A percentile compares a stretch with the other conserved stretches of the same genome.
Evolutionary conservation across 2,888 invertebrate genomes (phyloP).

Genomic region (Lochmaea crataegi): DNA sequence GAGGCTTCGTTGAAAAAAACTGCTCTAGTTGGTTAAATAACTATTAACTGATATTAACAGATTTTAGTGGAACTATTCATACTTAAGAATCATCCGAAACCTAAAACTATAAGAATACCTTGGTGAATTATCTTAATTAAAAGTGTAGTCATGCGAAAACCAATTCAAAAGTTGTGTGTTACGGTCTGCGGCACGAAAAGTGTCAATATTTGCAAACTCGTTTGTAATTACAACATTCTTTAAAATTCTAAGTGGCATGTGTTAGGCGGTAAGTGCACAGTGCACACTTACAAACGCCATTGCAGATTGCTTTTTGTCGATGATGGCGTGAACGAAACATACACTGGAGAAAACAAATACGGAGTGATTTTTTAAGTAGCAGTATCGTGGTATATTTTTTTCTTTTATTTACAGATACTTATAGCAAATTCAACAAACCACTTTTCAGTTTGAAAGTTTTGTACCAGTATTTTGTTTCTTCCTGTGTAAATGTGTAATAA

Average conservation of each 20-base stretch:
- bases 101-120: background rate
- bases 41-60: no score
- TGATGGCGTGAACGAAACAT: background rate
- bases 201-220: conserved; percentile 49
- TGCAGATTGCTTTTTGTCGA: conserved; percentile 4
- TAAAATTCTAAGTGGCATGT: conserved; percentile 44
- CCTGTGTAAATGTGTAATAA: no score
- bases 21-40: no score
- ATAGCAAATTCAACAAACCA: no score
- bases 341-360: conserved; percentile 23
- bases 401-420: background rate
- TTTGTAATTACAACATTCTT: conserved; percentile 48
- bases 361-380: conserved; percentile 23
- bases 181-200: conserved; percentile 34
- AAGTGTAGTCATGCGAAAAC: background rate
- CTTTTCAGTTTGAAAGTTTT: no score
- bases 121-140: background rate
- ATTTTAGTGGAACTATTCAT: no score
- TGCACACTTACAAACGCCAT: conserved; percentile 23
- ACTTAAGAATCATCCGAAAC: no score
- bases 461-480: no score
- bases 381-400: background rate
- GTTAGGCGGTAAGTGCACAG: conserved; percentile 42
- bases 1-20: no score
- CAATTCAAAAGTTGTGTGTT: conserved; percentile 18